Base-by-base conservation (phyloP, 2,113 vertebrate genomes). In the Gopherus evgoodei region DNA sequence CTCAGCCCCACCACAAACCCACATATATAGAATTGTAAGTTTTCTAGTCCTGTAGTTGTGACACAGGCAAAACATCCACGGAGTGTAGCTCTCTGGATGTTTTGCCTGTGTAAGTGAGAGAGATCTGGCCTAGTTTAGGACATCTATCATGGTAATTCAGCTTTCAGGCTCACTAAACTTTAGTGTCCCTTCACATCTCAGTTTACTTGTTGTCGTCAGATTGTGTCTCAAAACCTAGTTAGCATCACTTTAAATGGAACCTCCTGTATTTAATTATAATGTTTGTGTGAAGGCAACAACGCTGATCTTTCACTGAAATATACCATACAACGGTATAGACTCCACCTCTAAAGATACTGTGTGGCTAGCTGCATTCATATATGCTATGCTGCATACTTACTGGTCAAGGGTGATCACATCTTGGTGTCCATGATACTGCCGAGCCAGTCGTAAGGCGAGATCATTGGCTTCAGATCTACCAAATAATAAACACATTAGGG, bases 391-490 rank as follows among this genome's bases (percentile, higher is more conserved):
- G 2, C 2, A 65, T 56, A 98, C 99, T 99, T 98, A 99, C 99
- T 99, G 99, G 62, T 99, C 99, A 93, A 99, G 97, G 22, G 99
- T 99, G 97, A 99, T 99, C 97, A 99, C 98, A 79, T 99, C 99
- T 95, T 97, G 97, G 97, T 99, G 98, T 90, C 99, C 99, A 0
- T 84, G 98, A 98, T 98, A 99, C 95, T 99, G 99, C 95, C 98
- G 95, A 76, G 99, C 99, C 84, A 99, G 96, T 7, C 99, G 98
- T 38, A 99, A 98, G 59, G 99, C 99, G 92, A 99, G 98, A 97
- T 99, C 99, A 31, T 99, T 99, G 96, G 99, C 99, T 98, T 99
- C 99, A 6, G 99, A 99, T 93, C 99, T 99, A 96, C 62, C 82
- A 6, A 90, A 35, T 4, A 92, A 89, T 53, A 69, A 87, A 94